These are phyloP conservation scores for Fissipunctia ypsillon DNA, from an alignment of 2,888 invertebrate genomes.

Conservation along the genomic window DNA sequence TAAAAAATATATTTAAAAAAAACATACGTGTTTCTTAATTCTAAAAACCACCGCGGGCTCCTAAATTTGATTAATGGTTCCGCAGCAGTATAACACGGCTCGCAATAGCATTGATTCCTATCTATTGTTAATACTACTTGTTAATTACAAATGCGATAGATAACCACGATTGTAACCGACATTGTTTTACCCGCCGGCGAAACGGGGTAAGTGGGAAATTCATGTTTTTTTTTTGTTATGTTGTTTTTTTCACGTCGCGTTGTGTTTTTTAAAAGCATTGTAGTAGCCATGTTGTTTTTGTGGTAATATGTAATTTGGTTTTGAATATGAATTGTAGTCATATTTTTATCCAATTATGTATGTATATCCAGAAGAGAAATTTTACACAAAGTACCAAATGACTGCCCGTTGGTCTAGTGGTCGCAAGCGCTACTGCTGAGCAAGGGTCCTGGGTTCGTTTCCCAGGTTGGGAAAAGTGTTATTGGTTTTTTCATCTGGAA, in stretches of 20 bases:
- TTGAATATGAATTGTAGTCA: not conserved
- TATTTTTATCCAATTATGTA: not conserved
- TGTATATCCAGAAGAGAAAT: too few species aligned
- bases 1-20: too few species aligned
- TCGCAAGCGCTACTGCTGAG: too few species aligned
- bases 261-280: not conserved
- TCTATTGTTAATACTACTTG: slow-evolving; percentile 74
- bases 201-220: slow-evolving; percentile 47
- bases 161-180: slow-evolving; percentile 57
- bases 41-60: slow-evolving; percentile 65
- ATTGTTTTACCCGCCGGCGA: slow-evolving; percentile 63
- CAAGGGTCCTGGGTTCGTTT: too few species aligned
- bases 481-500: too few species aligned
- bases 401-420: too few species aligned
- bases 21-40: slow-evolving; percentile 34
- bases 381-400: not conserved
- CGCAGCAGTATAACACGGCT: slow-evolving; percentile 68
- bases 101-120: slow-evolving; percentile 72
- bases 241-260: slow-evolving; percentile 10
- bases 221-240: slow-evolving; percentile 30
- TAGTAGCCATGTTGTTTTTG: slow-evolving; percentile 32
- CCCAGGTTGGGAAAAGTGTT: too few species aligned
- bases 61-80: slow-evolving; percentile 82
- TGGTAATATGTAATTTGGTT: slow-evolving; percentile 10
- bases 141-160: slow-evolving; percentile 68